A percentile compares a stretch with the other conserved stretches of the same genome.
These are phyloP conservation scores for Spialia ferax DNA, from an alignment of 2,888 invertebrate genomes.

Conservation along the genomic window DNA sequence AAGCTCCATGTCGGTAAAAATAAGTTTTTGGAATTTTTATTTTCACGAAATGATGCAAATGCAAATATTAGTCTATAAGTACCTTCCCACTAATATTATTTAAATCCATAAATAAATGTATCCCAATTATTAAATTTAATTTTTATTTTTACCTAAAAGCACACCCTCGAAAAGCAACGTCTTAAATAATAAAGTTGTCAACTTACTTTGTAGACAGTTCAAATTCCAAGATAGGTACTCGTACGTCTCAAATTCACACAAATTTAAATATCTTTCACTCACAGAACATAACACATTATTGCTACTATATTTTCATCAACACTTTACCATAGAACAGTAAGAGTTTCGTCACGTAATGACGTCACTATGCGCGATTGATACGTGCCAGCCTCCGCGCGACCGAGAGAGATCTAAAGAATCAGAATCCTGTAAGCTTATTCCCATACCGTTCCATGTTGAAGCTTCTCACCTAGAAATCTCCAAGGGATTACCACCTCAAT, in stretches of 20 bases:
- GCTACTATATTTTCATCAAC: conserved; percentile 50
- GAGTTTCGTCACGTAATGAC: conserved; percentile 62
- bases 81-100: too few species aligned
- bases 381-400: conserved; percentile 72
- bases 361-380: conserved; percentile 53
- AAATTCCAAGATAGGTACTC: conserved; percentile 46
- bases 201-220: conserved; percentile 53
- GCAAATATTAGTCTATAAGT: too few species aligned
- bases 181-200: conserved; percentile 18
- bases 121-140: too few species aligned
- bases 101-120: too few species aligned
- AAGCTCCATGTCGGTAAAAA: too few species aligned
- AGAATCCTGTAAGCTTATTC: conserved; percentile 80
- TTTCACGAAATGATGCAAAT: too few species aligned
- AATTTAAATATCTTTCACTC: conserved; percentile 50
- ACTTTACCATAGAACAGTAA: conserved; percentile 51
- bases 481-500: conserved; percentile 49
- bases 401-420: conserved; percentile 81
- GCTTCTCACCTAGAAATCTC: conserved; percentile 49
- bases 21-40: too few species aligned
- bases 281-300: conserved; percentile 55
- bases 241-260: conserved; percentile 50
- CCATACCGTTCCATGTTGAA: conserved; percentile 69
- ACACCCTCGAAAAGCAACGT: background rate
- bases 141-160: too few species aligned